A percentile compares a stretch with the other conserved stretches of the same genome.
Conservation (phyloP, 53 echinoderm and acorn worm genomes). For the Luidia sarsii region DNA sequence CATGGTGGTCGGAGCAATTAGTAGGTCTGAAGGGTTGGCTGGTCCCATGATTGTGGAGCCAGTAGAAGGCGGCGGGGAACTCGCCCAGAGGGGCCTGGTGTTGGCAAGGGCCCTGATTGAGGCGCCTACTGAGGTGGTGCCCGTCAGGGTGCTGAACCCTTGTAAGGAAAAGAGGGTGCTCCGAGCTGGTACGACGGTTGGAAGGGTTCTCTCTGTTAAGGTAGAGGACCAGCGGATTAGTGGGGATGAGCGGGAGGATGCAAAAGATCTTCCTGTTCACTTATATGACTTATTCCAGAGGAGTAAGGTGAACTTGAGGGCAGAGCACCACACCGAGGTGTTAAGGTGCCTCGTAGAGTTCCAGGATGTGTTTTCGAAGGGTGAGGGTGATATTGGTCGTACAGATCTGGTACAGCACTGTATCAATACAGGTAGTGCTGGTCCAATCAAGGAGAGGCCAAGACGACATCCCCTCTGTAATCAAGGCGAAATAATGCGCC, state of each 20-base stretch:
- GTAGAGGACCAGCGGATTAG: not conserved
- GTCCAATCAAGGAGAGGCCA: conserved; percentile 48
- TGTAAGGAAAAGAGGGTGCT: not conserved
- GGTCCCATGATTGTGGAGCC: conserved; percentile 14
- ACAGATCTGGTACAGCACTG: conserved; percentile 59
- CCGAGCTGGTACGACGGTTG: not conserved
- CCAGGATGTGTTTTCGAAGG: conserved; percentile 59
- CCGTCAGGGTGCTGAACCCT: not conserved
- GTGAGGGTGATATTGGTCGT: conserved; percentile 54
- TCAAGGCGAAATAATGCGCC: conserved; percentile 37
- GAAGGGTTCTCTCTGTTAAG: conserved; percentile 1
- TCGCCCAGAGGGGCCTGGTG: not conserved
- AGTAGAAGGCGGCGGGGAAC: not conserved
- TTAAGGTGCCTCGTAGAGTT: conserved; percentile 27
- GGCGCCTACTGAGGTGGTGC: not conserved
- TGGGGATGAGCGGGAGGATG: not conserved
- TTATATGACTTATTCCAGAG: not conserved
- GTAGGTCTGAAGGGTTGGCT: not conserved
- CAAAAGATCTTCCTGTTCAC: not conserved
- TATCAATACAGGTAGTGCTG: conserved; percentile 33
- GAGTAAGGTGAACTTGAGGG: not conserved
- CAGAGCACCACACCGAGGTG: conserved; percentile 13
- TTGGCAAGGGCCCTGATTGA: not conserved
- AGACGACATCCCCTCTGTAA: conserved; percentile 22
- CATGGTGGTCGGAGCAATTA: not conserved